A percentile compares a stretch with the other conserved stretches of the same genome.
Evolutionary conservation across 2,113 vertebrate genomes (phyloP).

Genomic region (Callithrix jacchus): DNA sequence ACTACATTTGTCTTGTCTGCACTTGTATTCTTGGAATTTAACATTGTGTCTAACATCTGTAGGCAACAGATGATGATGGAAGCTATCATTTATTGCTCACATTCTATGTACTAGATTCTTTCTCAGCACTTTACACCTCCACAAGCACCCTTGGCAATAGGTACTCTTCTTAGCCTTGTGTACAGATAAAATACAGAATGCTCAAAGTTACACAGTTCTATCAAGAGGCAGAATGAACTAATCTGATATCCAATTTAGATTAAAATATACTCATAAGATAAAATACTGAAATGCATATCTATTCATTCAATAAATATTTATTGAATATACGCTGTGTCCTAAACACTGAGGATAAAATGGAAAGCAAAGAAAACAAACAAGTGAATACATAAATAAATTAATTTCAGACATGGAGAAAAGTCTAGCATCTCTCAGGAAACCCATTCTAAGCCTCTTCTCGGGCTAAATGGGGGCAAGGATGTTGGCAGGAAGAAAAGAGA

Average conservation of each 20-base stretch:
- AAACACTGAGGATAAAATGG: not conserved
- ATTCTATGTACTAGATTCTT: not conserved
- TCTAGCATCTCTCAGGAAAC: not conserved
- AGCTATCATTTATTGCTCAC: not conserved
- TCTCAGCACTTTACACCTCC: not conserved
- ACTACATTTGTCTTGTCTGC: not conserved
- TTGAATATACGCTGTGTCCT: not conserved
- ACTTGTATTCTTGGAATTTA: not conserved
- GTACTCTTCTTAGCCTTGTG: not conserved
- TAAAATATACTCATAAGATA: not conserved
- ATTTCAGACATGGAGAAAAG: not conserved
- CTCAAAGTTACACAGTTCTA: not conserved
- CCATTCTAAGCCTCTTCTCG: not conserved
- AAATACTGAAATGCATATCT: not conserved
- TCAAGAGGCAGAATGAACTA: not conserved
- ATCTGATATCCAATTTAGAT: not conserved
- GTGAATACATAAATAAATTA: not conserved
- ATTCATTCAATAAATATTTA: not conserved
- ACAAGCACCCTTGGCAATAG: not conserved
- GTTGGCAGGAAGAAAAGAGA: not conserved
- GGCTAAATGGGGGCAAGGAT: not conserved
- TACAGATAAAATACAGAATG: not conserved
- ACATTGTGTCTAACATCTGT: not conserved
- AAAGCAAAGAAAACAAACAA: not conserved
- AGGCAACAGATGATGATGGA: not conserved